phyloP scores from a whole-genome alignment of 2,888 invertebrate genomes.

The Galerucella pusilla region DNA sequence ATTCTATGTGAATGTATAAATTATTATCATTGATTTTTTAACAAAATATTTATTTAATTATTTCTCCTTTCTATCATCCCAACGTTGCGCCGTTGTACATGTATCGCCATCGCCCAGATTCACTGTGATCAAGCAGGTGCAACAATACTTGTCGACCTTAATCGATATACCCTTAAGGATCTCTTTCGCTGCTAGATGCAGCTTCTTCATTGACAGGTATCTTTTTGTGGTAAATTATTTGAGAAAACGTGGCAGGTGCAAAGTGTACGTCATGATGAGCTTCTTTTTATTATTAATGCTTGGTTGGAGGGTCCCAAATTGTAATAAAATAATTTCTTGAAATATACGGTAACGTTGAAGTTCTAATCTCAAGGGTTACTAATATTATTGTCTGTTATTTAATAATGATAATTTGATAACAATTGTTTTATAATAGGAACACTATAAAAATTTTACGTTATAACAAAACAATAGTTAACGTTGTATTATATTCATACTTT shows the following conservation, averaged over 20 bases:
- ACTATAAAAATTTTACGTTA: too few relatives aligned
- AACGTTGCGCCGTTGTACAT: conserved; percentile 37
- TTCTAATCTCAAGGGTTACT: not conserved
- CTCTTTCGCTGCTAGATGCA: conserved; percentile 49
- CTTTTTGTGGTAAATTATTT: conserved; percentile 62
- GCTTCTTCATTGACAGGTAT: conserved; percentile 59
- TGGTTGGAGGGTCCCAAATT: conserved; percentile 5
- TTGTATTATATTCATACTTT: too few relatives aligned
- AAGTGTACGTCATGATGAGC: conserved; percentile 50
- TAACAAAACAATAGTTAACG: too few relatives aligned
- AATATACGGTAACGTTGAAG: not conserved
- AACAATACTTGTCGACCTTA: conserved; percentile 34
- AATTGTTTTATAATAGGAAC: too few relatives aligned
- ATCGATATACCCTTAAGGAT: conserved; percentile 49
- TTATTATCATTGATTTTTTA: too few relatives aligned
- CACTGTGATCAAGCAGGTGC: conserved; percentile 51
- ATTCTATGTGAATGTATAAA: too few relatives aligned
- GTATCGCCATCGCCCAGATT: conserved; percentile 46
- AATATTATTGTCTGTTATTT: not conserved
- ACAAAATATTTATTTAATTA: too few relatives aligned
- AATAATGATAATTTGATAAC: not conserved
- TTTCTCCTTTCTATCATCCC: not conserved
- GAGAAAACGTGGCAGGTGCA: conserved; percentile 63
- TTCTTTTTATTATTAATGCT: conserved; percentile 18
- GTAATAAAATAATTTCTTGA: not conserved